Evolutionary conservation across 2,113 vertebrate species (phyloP), one percentile per base, ranked within the genome.

Genomic region (Origma solitaria): DNA sequence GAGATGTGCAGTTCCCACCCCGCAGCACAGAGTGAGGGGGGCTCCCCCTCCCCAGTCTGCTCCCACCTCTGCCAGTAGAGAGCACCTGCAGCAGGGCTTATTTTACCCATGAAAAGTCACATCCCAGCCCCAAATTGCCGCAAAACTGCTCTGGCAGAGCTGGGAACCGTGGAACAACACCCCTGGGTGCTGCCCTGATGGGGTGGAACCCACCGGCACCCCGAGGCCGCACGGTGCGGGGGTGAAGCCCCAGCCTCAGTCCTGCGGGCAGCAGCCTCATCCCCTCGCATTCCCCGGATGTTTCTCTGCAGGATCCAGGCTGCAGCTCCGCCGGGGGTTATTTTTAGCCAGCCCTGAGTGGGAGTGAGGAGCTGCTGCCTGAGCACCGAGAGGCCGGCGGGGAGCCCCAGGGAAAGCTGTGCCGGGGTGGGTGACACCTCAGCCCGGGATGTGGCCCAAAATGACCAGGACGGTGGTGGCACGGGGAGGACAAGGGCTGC

Each of bases 21-120:
- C 1, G 0, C 24, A 30, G 28, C 1, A 0, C 25, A 3, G 5
- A 0, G 40, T 0, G 3, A 56, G 11, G 7, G 30, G 2, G 13
- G 11, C 15, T 17, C 44, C 50, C 15, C 22, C 38, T 30, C 13
- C 31, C 53, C 3, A 0, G 5, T 6, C n/a, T 44, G 31, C 31
- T 62, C 53, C 31, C 38, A 22, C 44, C 35, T 25, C 13, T 0
- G 4, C 10, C 33, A 35, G 37, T 57, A 60, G 10, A 30, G 10
- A 30, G 15, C 24, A 42, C 13, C 24, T 2, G 1, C 21, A 49
- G 23, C 38, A 30, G 37, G 24, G 27, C 40, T 15, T 22, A 2
- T 58, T 79, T 76, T 7, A 62, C 31, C 28, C 18, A 3, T 9
- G 11, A 21, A 60, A 51, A 92, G 25, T 5, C 21, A 71, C 6